Evolutionary conservation across 2,888 invertebrate species (phyloP), one percentile per base, ranked within the genome.

Genomic region (Tetragonisca angustula): DNA sequence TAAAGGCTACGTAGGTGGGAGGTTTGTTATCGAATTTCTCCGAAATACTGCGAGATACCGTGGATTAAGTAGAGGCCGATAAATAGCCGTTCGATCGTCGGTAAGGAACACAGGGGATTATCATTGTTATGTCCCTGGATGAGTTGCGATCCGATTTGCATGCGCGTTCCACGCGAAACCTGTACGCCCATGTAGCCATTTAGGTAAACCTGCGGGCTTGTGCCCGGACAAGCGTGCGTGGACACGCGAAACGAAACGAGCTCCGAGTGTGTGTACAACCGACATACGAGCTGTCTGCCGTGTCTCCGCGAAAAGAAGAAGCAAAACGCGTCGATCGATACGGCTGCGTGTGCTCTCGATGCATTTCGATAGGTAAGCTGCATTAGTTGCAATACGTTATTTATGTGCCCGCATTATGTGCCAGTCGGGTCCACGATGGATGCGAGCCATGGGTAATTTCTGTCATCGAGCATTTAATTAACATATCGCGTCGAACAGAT

Each of bases 381-480:
- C 79, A 84, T 84, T 84, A 84, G 85, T 71, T 61, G 76, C 65
- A 62, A 83, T 79, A 79, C 72, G 52, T 84, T 84, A 83, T 84
- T 84, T 81, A 78, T 84, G 32, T 36, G 64, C 69, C 52, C 75
- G 79, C 75, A 71, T n/a, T n/a, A n/a, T 79, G 59, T 67, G 49
- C 24, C 36, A 70, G 27, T 52, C 36, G 36, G 73, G 50, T 43
- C 61, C 73, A 68, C 81, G 81, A 85, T 76, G 62, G 74, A 76
- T 70, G 67, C 82, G 59, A 74, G 76, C 68, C 78, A 19, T 76
- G 79, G 69, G 68, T 82, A 79, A 82, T 85, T 85, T 85, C 77
- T 81, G 81, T 81, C 81, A 81, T 78, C 32, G 71, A 79, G 76
- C 85, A 76, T 86, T 86, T 85, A 85, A 86, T 86, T 86, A 85